Percentiles rank a stretch among this genome's conserved stretches.
These are phyloP conservation scores for Melinaea marsaeus DNA, from an alignment of 2,888 invertebrate genomes.

Conservation along the genomic window DNA sequence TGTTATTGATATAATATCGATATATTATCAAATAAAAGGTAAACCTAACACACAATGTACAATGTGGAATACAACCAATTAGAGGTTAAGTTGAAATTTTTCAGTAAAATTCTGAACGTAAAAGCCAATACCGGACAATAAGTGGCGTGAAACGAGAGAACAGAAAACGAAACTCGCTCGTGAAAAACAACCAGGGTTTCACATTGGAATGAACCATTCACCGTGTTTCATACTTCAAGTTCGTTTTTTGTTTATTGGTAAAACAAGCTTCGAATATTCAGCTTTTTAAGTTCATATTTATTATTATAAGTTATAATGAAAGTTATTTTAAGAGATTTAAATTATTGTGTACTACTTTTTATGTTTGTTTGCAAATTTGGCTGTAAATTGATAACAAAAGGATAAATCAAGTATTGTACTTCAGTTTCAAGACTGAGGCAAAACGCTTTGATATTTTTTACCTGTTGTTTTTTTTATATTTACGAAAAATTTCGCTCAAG, in stretches of 20 bases:
- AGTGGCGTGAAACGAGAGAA: constrained; percentile 46
- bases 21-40: too few relatives aligned
- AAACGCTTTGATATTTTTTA: constrained; percentile 27
- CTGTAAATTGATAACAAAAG: neutral
- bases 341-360: too few relatives aligned
- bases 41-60: too few relatives aligned
- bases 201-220: constrained; percentile 3
- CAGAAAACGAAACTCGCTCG: constrained; percentile 35
- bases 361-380: too few relatives aligned
- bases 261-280: neutral
- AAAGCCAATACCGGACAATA: constrained; percentile 44
- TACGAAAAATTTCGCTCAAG: constrained; percentile 33
- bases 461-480: constrained; percentile 25
- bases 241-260: neutral
- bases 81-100: neutral
- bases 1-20: too few relatives aligned
- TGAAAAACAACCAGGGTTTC: constrained; percentile 10
- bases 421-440: neutral
- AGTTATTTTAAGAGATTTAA: too few relatives aligned
- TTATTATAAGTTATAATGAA: neutral
- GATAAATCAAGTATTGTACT: neutral
- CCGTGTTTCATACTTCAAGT: constrained; percentile 1
- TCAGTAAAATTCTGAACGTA: constrained; percentile 17
- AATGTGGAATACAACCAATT: too few relatives aligned
- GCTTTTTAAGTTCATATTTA: neutral